Conservation (phyloP, 2,888 invertebrate species). For the Pachycephus smyrnensis region DNA sequence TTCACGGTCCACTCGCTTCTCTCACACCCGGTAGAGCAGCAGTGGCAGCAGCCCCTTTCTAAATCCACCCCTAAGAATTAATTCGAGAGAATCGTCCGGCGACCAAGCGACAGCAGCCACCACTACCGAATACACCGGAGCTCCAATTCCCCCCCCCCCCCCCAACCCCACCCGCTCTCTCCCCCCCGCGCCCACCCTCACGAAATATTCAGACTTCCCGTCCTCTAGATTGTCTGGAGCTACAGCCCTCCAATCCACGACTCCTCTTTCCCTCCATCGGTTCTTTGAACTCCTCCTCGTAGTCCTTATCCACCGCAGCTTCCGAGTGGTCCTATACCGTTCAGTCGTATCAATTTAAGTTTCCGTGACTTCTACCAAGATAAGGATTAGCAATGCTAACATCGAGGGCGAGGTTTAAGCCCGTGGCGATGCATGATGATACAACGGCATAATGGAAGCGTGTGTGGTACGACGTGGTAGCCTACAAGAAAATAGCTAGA, state of each 20-base stretch:
- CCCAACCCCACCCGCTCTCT: slow-evolving; percentile 16
- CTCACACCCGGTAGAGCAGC: slow-evolving; percentile 55
- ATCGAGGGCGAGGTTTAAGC: too few relatives aligned
- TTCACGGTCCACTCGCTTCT: slow-evolving; percentile 66
- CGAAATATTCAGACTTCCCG: too few relatives aligned
- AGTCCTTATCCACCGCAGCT: neutral
- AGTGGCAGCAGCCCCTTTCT: slow-evolving; percentile 34
- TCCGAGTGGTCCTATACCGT: slow-evolving; percentile 17
- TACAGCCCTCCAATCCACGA: slow-evolving; percentile 31
- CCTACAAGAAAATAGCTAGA: too few relatives aligned
- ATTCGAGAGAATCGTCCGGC: slow-evolving; percentile 65
- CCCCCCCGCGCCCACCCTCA: slow-evolving; percentile 6
- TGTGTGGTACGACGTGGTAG: too few relatives aligned
- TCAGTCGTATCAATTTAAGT: slow-evolving; percentile 48
- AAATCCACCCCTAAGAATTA: slow-evolving; percentile 63
- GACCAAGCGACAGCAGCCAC: slow-evolving; percentile 56
- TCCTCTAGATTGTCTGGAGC: too few relatives aligned
- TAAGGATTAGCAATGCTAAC: slow-evolving; percentile 25
- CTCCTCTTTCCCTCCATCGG: slow-evolving; percentile 35
- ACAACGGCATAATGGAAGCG: too few relatives aligned
- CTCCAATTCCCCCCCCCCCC: slow-evolving; percentile 27
- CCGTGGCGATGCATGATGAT: too few relatives aligned
- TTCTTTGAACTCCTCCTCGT: slow-evolving; percentile 17
- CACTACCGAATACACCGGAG: slow-evolving; percentile 3
- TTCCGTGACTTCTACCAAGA: slow-evolving; percentile 44